Percentiles rank a stretch among this genome's conserved stretches.
Conservation (phyloP, 2,888 invertebrate species). For the Resseliella maxima region DNA sequence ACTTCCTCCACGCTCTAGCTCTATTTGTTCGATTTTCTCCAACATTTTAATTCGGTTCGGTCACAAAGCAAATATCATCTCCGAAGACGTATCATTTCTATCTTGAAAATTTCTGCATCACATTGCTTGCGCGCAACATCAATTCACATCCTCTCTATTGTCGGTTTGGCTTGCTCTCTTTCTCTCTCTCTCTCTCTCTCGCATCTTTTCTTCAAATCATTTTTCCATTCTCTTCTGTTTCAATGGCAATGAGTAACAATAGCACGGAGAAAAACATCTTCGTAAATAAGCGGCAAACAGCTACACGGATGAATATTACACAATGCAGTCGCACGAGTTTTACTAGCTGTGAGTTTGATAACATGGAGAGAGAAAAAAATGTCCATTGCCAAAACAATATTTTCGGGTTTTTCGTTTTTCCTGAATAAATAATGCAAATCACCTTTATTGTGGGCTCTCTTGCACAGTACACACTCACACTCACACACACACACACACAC, state of each 20-base stretch:
- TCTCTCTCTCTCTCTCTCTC: neutral
- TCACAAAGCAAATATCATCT: neutral
- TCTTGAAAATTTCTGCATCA: too few species aligned
- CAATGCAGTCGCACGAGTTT: constrained; percentile 3
- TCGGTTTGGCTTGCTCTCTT: neutral
- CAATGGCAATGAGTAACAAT: neutral
- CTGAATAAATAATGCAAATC: constrained; percentile 39
- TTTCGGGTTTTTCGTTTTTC: constrained; percentile 12
- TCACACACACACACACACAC: neutral
- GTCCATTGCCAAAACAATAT: constrained; percentile 50
- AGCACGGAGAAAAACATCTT: neutral
- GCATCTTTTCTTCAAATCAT: too few species aligned
- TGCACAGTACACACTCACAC: too few species aligned
- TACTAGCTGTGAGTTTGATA: neutral
- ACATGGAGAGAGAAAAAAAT: neutral
- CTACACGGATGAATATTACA: constrained; percentile 13
- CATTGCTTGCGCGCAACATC: neutral
- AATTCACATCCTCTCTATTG: neutral
- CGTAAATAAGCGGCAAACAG: neutral
- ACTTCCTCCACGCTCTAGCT: neutral
- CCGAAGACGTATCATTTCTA: too few species aligned
- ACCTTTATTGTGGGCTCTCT: constrained; percentile 3
- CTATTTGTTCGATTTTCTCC: neutral
- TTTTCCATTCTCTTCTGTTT: too few species aligned
- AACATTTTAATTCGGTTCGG: neutral